Percentiles rank a stretch among this genome's conserved stretches.
phyloP scores from a whole-genome alignment of 1,140 invertebrate genomes.

The Cotesia vestalis region DNA sequence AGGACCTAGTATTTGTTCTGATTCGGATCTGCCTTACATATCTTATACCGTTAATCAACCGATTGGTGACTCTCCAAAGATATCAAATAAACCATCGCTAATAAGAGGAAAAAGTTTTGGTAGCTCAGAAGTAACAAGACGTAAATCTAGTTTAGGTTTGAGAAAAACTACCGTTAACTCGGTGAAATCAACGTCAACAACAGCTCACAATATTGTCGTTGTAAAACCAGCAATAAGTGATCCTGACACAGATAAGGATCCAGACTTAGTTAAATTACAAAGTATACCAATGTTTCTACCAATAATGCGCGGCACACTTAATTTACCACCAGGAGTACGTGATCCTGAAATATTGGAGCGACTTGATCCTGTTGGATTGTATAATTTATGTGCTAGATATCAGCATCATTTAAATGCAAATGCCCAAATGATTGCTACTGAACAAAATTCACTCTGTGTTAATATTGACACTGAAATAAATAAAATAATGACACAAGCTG shows the following conservation, averaged over 20 bases:
- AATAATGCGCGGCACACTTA: constrained; percentile 89
- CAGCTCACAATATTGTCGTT: constrained; percentile 80
- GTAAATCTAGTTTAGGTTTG: constrained; percentile 55
- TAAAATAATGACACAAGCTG: constrained; percentile 74
- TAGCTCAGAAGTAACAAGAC: constrained; percentile 53
- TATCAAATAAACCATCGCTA: constrained; percentile 70
- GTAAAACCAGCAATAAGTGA: constrained; percentile 77
- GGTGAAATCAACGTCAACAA: constrained; percentile 45
- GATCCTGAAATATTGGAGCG: constrained; percentile 90
- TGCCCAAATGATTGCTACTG: constrained; percentile 59
- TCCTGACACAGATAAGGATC: constrained; percentile 76
- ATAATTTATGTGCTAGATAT: constrained; percentile 74
- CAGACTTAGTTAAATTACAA: constrained; percentile 80
- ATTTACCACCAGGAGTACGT: constrained; percentile 79
- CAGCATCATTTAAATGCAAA: constrained; percentile 75
- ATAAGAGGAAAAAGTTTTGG: constrained; percentile 60
- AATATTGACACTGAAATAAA: constrained; percentile 76
- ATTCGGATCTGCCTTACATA: constrained; percentile 92
- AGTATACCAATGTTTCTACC: constrained; percentile 92
- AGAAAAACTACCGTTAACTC: constrained; percentile 34
- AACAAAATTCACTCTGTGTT: constrained; percentile 53
- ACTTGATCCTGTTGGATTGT: constrained; percentile 71
- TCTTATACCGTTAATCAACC: constrained; percentile 93
- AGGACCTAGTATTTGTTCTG: constrained; percentile 86
- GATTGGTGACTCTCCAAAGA: constrained; percentile 86